These are phyloP conservation scores for Incurvaria masculella DNA, from an alignment of 2,888 invertebrate species.

Conservation along the genomic window DNA sequence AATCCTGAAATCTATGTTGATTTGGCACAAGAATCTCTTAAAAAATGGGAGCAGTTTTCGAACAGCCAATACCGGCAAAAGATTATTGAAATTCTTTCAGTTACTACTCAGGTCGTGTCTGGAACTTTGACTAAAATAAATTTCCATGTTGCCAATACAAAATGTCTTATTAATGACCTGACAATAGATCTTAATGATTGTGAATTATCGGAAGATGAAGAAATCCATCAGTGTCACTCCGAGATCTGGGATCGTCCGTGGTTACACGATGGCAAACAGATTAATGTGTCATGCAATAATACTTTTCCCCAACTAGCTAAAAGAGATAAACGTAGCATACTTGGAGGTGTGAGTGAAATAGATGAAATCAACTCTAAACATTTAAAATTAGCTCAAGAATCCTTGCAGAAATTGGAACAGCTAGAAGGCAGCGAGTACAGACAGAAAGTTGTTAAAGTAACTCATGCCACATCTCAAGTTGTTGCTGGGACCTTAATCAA, in stretches of 20 bases:
- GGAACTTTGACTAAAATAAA: constrained; percentile 36
- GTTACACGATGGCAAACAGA: constrained; percentile 25
- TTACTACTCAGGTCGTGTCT: constrained; percentile 35
- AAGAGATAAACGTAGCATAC: constrained; percentile 8
- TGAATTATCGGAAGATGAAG: constrained; percentile 17
- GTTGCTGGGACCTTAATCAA: constrained; percentile 38
- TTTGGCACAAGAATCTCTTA: background rate
- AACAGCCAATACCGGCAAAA: constrained; percentile 10
- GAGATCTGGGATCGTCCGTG: constrained; percentile 5
- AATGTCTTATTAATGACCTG: constrained; percentile 22
- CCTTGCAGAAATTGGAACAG: no score
- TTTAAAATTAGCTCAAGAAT: background rate
- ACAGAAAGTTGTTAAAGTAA: constrained; percentile 24
- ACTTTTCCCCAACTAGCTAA: no score
- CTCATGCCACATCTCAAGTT: constrained; percentile 31
- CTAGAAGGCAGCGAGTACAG: background rate
- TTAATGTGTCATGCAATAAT: constrained; percentile 19
- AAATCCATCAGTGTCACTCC: background rate
- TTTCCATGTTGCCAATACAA: constrained; percentile 26
- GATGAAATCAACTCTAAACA: constrained; percentile 18
- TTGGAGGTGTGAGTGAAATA: constrained; percentile 14
- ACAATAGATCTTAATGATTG: constrained; percentile 18
- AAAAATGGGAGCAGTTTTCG: background rate
- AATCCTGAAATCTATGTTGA: background rate
- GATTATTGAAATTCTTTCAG: constrained; percentile 27